A percentile compares a stretch with the other conserved stretches of the same genome.
phyloP scores from a whole-genome alignment of 2,888 invertebrate species.

The Bruchidius siliquastri region DNA sequence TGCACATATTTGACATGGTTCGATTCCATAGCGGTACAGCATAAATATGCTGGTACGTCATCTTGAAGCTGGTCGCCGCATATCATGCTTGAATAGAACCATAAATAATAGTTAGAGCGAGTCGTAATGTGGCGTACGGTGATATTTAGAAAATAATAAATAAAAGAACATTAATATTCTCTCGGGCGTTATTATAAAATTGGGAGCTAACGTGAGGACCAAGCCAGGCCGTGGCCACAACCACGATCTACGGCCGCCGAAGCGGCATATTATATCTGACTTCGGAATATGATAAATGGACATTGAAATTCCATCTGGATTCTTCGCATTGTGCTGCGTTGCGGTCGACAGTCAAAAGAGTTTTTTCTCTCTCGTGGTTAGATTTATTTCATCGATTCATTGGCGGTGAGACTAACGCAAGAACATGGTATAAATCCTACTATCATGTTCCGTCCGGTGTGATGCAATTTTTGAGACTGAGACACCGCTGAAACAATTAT shows the following conservation, averaged over 20 bases:
- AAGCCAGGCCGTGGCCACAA: neutral
- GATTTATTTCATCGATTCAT: neutral
- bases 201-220: neutral
- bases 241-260: neutral
- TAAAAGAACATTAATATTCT: neutral
- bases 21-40: neutral
- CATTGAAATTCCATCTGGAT: slow-evolving; percentile 45
- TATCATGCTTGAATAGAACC: neutral
- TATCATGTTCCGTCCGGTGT: too few relatives aligned
- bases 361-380: slow-evolving; percentile 6
- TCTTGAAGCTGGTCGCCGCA: neutral
- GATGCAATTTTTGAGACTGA: too few relatives aligned
- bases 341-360: slow-evolving; percentile 22
- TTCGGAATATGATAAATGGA: slow-evolving; percentile 42
- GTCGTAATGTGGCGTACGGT: neutral
- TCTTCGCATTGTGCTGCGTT: slow-evolving; percentile 43
- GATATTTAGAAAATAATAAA: neutral
- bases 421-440: too few relatives aligned
- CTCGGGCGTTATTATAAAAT: neutral
- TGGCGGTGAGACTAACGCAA: neutral
- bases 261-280: neutral
- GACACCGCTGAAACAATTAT: too few relatives aligned
- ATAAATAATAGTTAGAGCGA: neutral
- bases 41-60: neutral
- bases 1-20: neutral